phyloP scores from a whole-genome alignment of 2,113 vertebrate genomes.

The Tautogolabrus adspersus region DNA sequence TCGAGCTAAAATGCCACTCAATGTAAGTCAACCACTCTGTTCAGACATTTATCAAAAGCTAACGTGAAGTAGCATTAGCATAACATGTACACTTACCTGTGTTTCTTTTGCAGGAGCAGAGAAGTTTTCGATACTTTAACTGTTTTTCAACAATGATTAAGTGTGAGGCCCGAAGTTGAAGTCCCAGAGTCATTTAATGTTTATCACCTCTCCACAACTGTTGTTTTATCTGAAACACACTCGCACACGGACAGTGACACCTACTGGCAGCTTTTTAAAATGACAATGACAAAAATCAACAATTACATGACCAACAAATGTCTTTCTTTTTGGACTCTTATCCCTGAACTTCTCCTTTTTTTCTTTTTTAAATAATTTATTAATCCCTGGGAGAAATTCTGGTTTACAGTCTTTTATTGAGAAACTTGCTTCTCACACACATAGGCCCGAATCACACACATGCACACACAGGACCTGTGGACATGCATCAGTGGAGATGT shows the following conservation, averaged over 20 bases:
- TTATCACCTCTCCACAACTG: too few species aligned
- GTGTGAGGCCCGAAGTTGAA: background rate
- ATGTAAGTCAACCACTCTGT: rapidly evolving
- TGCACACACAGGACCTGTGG: too few species aligned
- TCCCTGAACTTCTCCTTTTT: background rate
- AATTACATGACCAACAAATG: background rate
- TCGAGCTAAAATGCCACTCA: background rate
- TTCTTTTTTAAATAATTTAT: too few species aligned
- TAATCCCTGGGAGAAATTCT: too few species aligned
- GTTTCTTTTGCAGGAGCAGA: background rate
- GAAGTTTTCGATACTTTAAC: background rate
- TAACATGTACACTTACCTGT: conserved; percentile 25
- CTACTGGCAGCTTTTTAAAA: background rate
- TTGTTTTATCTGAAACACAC: background rate
- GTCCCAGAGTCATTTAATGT: background rate
- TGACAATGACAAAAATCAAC: background rate
- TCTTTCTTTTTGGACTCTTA: background rate
- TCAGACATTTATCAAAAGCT: background rate
- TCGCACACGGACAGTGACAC: conserved; percentile 19
- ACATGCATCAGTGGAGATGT: too few species aligned
- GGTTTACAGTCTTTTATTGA: too few species aligned
- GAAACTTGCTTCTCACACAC: too few species aligned
- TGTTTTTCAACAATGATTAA: background rate
- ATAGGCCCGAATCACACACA: too few species aligned
- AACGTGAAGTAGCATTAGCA: background rate